Conservation (phyloP, 1,140 invertebrate species). For the Bombus consobrinus region DNA sequence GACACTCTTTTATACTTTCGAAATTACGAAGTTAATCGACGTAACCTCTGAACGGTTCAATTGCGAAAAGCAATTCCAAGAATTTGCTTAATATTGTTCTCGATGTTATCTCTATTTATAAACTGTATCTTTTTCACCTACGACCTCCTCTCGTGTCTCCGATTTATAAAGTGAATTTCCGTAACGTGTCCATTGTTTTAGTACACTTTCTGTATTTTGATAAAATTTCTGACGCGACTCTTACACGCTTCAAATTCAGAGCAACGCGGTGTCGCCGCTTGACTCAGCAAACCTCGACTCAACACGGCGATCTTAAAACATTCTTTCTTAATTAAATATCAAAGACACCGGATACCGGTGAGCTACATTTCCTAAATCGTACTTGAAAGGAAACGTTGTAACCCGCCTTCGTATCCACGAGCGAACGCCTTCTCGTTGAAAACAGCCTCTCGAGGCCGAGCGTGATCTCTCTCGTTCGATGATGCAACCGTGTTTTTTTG, state of each 20-base stretch:
- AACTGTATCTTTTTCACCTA: too few species aligned
- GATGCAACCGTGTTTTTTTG: conserved; percentile 24
- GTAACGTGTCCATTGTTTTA: too few species aligned
- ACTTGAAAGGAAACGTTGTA: conserved; percentile 18
- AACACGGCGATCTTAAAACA: background rate
- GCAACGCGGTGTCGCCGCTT: background rate
- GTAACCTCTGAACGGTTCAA: too few species aligned
- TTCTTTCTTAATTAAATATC: background rate
- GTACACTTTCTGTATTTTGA: background rate
- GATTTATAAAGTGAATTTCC: too few species aligned
- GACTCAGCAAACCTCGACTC: background rate
- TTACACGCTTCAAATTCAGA: background rate
- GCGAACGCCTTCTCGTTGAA: conserved; percentile 1
- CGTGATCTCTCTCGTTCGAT: background rate
- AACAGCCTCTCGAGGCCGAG: conserved; percentile 24
- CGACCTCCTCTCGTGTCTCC: too few species aligned
- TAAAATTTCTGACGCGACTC: background rate
- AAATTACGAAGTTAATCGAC: too few species aligned
- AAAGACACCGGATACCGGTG: background rate
- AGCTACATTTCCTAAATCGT: background rate
- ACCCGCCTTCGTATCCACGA: background rate
- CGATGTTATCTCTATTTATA: too few species aligned
- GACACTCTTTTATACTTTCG: background rate
- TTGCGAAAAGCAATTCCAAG: too few species aligned
- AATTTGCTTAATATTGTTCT: too few species aligned